Evolutionary conservation across 2,797 vertebrate species (phyloP), one percentile per base, ranked within the genome.

Genomic region (Pantherophis vulpinus): DNA sequence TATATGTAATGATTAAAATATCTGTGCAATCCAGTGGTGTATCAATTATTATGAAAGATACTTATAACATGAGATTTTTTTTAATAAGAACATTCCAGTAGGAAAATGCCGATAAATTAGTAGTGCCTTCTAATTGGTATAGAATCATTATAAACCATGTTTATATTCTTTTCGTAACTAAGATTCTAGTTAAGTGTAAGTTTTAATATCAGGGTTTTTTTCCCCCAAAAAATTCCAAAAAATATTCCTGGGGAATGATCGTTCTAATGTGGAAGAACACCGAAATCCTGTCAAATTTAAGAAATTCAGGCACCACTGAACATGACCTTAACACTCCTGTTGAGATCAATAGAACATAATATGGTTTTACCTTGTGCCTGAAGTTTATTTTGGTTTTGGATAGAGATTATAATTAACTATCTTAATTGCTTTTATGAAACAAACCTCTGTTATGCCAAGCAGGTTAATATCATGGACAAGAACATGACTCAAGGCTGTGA

Each of bases 1-100:
- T 8, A 87, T 4, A 89, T 94, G 94, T 87, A 89, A 87, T 94
- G 1, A 92, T 93, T 91, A 87, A 94, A 70, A 89, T 94, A 37
- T 20, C 58, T 92, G 47, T 89, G 60, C 16, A 51, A 91, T 42
- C 29, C 94, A 1, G 23, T 0, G 0, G 32, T 86, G 2, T 63
- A 74, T 63, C 94, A 92, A 6, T 90, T 96, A 93, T 2, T 66
- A 86, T 89, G 91, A 92, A 25, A 86, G 51, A 91, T 20, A 4
- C n/a, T 63, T 63, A 27, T 63, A 87, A 14, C 20, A 5, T 32
- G 5, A 66, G 56, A 88, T 90, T 93, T 94, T 95, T 91, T 95
- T 58, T 91, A 12, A 29, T 29, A 92, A 88, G 20, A 83, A 25
- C 74, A 9, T 58, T 61, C 95, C 54, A 70, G 25, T 61, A 91